These are phyloP conservation scores for Callinectes sapidus DNA, from an alignment of 2,888 invertebrate species.

Conservation along the genomic window DNA sequence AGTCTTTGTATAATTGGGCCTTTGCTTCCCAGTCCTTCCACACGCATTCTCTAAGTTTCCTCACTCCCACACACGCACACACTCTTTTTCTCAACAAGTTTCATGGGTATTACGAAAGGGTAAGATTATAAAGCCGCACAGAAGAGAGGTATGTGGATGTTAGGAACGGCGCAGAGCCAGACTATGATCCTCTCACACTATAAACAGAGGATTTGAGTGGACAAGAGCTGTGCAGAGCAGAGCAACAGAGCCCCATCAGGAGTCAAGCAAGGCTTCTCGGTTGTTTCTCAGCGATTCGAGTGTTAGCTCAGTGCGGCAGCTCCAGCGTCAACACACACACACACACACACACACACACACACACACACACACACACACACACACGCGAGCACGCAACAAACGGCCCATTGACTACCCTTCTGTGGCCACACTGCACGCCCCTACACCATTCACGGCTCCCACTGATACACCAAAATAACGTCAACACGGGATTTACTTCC, in stretches of 20 bases:
- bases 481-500: not conserved
- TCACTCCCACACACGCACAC: not conserved
- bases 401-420: slow-evolving; percentile 25
- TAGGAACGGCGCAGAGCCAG: not conserved
- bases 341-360: not conserved
- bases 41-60: not conserved
- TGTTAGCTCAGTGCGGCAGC: not conserved
- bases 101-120: not conserved
- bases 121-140: not conserved
- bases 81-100: not conserved
- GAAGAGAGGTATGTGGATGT: not conserved
- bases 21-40: not conserved
- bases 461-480: slow-evolving; percentile 2
- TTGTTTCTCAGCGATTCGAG: slow-evolving; percentile 15
- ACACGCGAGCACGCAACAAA: slow-evolving; percentile 34
- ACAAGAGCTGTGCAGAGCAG: not conserved
- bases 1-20: not conserved
- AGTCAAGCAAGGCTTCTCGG: not conserved
- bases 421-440: slow-evolving; percentile 21
- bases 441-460: not conserved
- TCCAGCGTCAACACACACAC: slow-evolving; percentile 12
- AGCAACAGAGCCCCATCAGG: not conserved
- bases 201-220: not conserved
- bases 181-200: not conserved
- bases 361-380: slow-evolving; percentile 33